Conservation (phyloP, 2,888 invertebrate genomes). For the Thysanoteuthis rhombus region DNA sequence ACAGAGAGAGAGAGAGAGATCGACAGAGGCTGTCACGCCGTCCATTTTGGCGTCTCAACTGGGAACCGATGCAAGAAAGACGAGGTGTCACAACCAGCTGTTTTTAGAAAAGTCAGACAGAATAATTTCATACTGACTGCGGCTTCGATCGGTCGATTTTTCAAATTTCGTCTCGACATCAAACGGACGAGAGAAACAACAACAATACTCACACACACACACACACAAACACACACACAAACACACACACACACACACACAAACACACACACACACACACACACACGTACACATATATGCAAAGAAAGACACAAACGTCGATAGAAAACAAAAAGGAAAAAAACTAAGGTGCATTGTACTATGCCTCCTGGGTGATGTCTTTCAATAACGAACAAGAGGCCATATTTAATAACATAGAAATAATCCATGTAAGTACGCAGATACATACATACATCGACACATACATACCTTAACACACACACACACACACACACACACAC, state of each 20-base stretch:
- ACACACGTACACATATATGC: too few relatives aligned
- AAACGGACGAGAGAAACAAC: neutral
- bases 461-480: too few relatives aligned
- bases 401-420: too few relatives aligned
- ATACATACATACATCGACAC: neutral
- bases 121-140: neutral
- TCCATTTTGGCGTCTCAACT: neutral
- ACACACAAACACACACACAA: too few relatives aligned
- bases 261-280: too few relatives aligned
- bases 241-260: too few relatives aligned
- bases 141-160: neutral
- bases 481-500: neutral
- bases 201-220: too few relatives aligned
- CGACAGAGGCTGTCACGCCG: neutral
- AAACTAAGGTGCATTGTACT: neutral
- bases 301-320: neutral
- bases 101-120: neutral
- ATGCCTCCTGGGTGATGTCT: too few relatives aligned
- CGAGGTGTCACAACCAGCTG: neutral
- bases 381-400: too few relatives aligned
- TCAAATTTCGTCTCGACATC: neutral
- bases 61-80: neutral
- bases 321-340: neutral
- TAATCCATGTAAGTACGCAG: neutral
- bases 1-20: too few relatives aligned